These are phyloP conservation scores for Sthenelais limicola DNA, from an alignment of 2,888 invertebrate species.

Conservation along the genomic window DNA sequence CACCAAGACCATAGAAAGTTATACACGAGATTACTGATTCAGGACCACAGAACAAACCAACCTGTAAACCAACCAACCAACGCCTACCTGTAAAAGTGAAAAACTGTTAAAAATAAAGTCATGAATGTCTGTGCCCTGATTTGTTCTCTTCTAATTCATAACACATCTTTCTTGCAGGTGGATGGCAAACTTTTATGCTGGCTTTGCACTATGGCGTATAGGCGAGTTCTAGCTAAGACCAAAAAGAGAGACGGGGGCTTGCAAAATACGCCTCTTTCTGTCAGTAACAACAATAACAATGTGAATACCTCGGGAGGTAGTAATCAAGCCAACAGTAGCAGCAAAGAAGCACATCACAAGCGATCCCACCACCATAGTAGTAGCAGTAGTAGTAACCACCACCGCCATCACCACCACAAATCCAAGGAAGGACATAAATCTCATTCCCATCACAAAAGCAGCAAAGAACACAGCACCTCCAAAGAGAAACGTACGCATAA, in stretches of 20 bases:
- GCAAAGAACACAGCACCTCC: background rate
- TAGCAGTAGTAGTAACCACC: conserved; percentile 51
- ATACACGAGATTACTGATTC: too few species aligned
- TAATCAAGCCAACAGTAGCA: background rate
- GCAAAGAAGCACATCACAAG: conserved; percentile 43
- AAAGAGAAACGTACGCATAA: conserved; percentile 3
- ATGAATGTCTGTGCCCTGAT: too few species aligned
- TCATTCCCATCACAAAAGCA: conserved; percentile 28
- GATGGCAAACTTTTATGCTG: conserved; percentile 96
- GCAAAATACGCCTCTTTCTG: conserved; percentile 40
- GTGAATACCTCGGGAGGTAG: conserved; percentile 65
- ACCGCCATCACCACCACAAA: conserved; percentile 54
- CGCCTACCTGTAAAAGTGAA: too few species aligned
- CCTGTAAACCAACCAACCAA: too few species aligned
- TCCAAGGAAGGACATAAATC: conserved; percentile 17
- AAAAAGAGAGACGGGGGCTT: conserved; percentile 65
- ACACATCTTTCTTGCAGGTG: conserved; percentile 78
- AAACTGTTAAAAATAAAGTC: too few species aligned
- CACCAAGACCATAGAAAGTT: too few species aligned
- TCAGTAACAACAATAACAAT: conserved; percentile 30
- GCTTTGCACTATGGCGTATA: conserved; percentile 94
- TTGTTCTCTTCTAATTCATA: background rate
- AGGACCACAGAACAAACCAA: too few species aligned
- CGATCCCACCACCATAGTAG: conserved; percentile 56
- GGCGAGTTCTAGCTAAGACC: conserved; percentile 91